A percentile compares a stretch with the other conserved stretches of the same genome.
These are phyloP conservation scores for Gnatocerus cornutus DNA, from an alignment of 2,888 invertebrate species.

Conservation along the genomic window DNA sequence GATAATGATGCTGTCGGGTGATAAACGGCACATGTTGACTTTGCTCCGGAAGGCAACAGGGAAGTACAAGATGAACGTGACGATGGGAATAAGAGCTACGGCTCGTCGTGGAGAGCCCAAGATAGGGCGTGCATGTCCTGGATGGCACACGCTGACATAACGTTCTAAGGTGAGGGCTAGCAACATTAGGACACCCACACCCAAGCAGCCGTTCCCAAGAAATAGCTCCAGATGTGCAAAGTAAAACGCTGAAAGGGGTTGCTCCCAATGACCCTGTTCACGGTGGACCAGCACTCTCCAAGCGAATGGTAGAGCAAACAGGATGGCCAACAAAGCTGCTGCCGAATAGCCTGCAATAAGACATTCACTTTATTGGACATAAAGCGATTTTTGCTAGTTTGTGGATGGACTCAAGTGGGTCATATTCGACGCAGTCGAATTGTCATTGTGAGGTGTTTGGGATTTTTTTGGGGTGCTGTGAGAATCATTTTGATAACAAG, in stretches of 20 bases:
- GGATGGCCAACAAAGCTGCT: conserved; percentile 82
- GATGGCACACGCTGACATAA: conserved; percentile 84
- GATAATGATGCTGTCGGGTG: conserved; percentile 73
- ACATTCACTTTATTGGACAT: conserved; percentile 13
- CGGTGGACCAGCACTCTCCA: conserved; percentile 79
- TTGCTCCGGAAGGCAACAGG: conserved; percentile 80
- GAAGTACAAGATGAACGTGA: conserved; percentile 79
- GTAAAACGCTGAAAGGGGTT: conserved; percentile 79
- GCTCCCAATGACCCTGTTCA: conserved; percentile 79
- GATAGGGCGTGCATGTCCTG: conserved; percentile 79
- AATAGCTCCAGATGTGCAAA: conserved; percentile 81
- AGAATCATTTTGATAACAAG: no score
- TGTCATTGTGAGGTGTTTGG: neutral
- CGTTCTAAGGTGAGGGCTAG: conserved; percentile 83
- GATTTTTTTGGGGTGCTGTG: no score
- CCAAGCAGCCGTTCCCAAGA: conserved; percentile 81
- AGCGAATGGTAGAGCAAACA: conserved; percentile 81
- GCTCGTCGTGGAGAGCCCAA: conserved; percentile 76
- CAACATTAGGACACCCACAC: conserved; percentile 85
- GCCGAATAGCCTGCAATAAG: conserved; percentile 80
- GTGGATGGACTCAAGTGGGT: neutral
- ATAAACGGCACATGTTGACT: conserved; percentile 70
- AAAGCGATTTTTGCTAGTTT: conserved; percentile 1
- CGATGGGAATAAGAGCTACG: conserved; percentile 77
- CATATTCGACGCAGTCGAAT: neutral